phyloP scores from a whole-genome alignment of 1,140 invertebrate species.

The Diabrotica virgifera region DNA sequence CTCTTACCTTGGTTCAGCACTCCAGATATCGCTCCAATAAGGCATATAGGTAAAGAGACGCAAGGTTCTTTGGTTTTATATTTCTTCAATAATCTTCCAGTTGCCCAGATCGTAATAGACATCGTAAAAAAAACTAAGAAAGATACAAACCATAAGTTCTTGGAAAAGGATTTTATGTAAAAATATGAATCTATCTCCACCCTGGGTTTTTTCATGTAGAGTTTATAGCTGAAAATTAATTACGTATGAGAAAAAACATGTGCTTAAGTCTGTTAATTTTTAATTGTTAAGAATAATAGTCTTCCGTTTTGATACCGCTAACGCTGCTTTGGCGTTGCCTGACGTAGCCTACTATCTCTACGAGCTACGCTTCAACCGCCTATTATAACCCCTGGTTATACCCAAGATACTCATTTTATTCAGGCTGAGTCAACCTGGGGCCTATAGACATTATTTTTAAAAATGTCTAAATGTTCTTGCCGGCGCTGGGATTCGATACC shows the following conservation, averaged over 20 bases:
- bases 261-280: background rate
- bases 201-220: conserved; percentile 36
- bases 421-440: too few relatives aligned
- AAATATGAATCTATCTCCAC: conserved; percentile 26
- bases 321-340: too few relatives aligned
- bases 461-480: too few relatives aligned
- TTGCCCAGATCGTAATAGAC: conserved; percentile 33
- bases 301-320: too few relatives aligned
- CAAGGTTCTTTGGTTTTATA: conserved; percentile 21
- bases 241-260: background rate
- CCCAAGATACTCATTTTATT: too few relatives aligned
- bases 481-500: too few relatives aligned
- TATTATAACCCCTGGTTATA: too few relatives aligned
- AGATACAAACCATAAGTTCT: conserved; percentile 31
- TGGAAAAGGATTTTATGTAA: conserved; percentile 33
- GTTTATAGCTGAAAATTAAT: conserved; percentile 32
- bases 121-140: conserved; percentile 29
- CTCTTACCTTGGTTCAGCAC: conserved; percentile 41
- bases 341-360: too few relatives aligned
- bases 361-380: too few relatives aligned
- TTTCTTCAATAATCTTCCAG: conserved; percentile 25
- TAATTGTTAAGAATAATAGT: too few relatives aligned
- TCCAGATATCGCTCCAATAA: conserved; percentile 35
- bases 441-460: too few relatives aligned
- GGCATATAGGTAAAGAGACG: conserved; percentile 37